Percentiles rank a stretch among this genome's conserved stretches.
Conservation (phyloP, 2,113 vertebrate genomes). For the Scomber scombrus region DNA sequence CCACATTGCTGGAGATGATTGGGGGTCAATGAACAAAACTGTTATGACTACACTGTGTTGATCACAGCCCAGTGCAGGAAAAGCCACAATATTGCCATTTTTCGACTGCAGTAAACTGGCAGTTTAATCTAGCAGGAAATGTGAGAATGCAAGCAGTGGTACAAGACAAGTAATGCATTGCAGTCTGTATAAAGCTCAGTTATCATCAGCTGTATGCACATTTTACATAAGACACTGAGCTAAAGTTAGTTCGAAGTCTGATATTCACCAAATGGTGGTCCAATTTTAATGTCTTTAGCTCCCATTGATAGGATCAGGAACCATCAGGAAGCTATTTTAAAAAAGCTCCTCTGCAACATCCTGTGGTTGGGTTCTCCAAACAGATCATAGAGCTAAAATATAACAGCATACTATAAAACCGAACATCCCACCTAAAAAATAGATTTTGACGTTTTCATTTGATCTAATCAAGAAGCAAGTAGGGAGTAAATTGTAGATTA, state of each 20-base stretch:
- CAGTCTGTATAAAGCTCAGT: background rate
- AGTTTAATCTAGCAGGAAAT: background rate
- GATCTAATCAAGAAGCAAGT: background rate
- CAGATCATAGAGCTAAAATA: background rate
- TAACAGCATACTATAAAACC: background rate
- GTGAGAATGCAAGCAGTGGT: no score
- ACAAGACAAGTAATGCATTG: background rate
- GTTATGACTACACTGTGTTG: background rate
- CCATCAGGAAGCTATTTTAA: no score
- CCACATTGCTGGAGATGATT: background rate
- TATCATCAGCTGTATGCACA: no score
- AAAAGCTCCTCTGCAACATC: background rate
- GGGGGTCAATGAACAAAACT: background rate
- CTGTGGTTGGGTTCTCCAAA: background rate
- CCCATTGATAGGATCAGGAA: no score
- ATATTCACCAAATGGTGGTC: no score
- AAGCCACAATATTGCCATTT: background rate
- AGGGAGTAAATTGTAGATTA: background rate
- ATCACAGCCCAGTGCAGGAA: background rate
- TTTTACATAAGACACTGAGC: background rate
- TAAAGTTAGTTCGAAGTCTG: background rate
- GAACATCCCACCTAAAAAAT: background rate
- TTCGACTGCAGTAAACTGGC: background rate
- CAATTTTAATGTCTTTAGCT: no score
- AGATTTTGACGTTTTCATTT: slow-evolving; percentile 19